Conservation (phyloP, 2,797 vertebrate species). For the Enteromius paludinosus region DNA sequence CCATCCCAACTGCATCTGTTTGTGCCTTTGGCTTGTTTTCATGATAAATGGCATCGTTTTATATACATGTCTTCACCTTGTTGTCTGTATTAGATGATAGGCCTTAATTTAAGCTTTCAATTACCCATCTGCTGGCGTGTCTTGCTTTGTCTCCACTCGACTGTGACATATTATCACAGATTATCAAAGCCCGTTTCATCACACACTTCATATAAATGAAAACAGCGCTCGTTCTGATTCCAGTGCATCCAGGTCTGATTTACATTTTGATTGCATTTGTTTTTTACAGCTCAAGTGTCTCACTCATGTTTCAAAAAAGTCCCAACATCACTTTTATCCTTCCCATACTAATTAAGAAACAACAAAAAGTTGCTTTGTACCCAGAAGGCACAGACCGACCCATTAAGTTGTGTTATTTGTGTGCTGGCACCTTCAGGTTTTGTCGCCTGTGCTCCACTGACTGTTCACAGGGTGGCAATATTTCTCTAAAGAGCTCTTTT, state of each 20-base stretch:
- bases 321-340: neutral
- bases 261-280: slow-evolving; percentile 28
- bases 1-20: neutral
- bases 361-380: slow-evolving; percentile 2
- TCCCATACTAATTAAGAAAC: slow-evolving; percentile 8
- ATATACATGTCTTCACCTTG: neutral
- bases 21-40: slow-evolving; percentile 29
- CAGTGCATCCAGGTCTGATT: slow-evolving; percentile 18
- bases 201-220: slow-evolving; percentile 30
- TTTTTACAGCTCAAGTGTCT: neutral
- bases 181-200: slow-evolving; percentile 27
- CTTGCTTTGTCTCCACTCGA: slow-evolving; percentile 25
- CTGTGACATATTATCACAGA: slow-evolving; percentile 38
- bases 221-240: slow-evolving; percentile 13
- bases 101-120: slow-evolving; percentile 36
- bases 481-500: slow-evolving; percentile 54
- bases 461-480: slow-evolving; percentile 60
- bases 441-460: neutral
- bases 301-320: slow-evolving; percentile 20
- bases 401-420: slow-evolving; percentile 3
- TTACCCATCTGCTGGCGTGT: slow-evolving; percentile 10
- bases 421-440: neutral
- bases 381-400: slow-evolving; percentile 15
- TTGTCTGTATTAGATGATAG: slow-evolving; percentile 26
- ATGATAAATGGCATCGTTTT: neutral